Percentiles rank a stretch among this genome's conserved stretches.
phyloP scores from a whole-genome alignment of 2,113 vertebrate genomes.

The Typhlomys cinereus region DNA sequence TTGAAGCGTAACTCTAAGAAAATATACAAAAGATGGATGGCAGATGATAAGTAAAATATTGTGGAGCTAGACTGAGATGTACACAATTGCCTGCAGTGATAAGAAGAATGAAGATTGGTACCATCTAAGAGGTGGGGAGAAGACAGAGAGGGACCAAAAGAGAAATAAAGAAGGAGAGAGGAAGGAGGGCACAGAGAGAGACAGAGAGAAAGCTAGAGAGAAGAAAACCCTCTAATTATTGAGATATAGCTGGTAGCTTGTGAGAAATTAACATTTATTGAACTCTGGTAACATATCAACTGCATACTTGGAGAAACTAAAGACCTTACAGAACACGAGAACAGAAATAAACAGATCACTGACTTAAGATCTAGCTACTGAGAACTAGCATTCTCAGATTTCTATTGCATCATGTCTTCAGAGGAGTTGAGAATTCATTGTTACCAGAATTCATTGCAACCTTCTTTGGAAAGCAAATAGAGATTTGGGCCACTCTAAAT shows the following conservation, averaged over 20 bases:
- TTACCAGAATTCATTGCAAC: neutral
- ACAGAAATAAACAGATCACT: conserved; percentile 46
- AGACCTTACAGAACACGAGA: conserved; percentile 8
- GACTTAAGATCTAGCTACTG: neutral
- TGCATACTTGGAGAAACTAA: neutral
- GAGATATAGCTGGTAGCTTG: neutral
- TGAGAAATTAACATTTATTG: conserved; percentile 50
- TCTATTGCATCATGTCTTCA: neutral
- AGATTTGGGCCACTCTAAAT: neutral
- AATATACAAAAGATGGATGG: neutral
- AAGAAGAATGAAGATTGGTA: neutral
- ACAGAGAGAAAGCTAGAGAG: neutral
- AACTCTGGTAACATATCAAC: neutral
- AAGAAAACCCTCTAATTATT: neutral
- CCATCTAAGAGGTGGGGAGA: neutral
- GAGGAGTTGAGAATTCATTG: neutral
- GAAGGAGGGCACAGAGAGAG: no score
- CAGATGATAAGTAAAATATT: neutral
- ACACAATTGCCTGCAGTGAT: neutral
- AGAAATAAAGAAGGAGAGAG: neutral
- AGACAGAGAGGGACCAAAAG: no score
- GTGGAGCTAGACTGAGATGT: neutral
- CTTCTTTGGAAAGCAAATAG: neutral
- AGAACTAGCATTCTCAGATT: conserved; percentile 10
- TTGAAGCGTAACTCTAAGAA: neutral